Evolutionary conservation across 2,888 invertebrate species (phyloP).

Genomic region (Harpalus rufipes): DNA sequence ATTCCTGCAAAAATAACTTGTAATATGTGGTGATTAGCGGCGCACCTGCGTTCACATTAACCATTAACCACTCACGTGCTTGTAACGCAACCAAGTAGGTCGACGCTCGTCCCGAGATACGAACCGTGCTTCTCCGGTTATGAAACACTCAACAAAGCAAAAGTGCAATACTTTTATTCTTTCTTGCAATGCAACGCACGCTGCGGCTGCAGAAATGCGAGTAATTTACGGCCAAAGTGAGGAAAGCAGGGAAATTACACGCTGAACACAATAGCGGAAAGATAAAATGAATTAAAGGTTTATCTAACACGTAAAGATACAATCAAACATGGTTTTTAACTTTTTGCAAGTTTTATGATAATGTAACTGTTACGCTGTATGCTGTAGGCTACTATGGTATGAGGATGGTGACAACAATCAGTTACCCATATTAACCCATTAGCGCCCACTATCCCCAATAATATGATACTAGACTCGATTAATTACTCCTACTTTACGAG

Average conservation of each 20-base stretch:
- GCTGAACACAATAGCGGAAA: conserved; percentile 8
- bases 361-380: background rate
- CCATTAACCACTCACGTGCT: conserved; percentile 3
- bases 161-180: conserved; percentile 38
- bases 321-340: background rate
- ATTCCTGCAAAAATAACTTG: conserved; percentile 10
- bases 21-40: conserved; percentile 10
- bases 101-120: background rate
- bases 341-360: background rate
- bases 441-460: too few relatives aligned
- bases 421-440: too few relatives aligned
- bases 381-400: too few relatives aligned
- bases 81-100: conserved; percentile 19
- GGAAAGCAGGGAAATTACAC: conserved; percentile 42
- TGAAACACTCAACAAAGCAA: conserved; percentile 37
- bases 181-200: conserved; percentile 9
- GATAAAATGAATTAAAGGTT: conserved; percentile 30
- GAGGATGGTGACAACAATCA: too few relatives aligned
- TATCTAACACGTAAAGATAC: conserved; percentile 6
- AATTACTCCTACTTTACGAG: too few relatives aligned
- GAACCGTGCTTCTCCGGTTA: conserved; percentile 36
- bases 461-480: too few relatives aligned
- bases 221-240: conserved; percentile 17
- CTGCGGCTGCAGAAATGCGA: background rate
- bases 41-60: background rate